Base-by-base conservation (phyloP, 2,113 vertebrate species). In the Casuarius casuarius region DNA sequence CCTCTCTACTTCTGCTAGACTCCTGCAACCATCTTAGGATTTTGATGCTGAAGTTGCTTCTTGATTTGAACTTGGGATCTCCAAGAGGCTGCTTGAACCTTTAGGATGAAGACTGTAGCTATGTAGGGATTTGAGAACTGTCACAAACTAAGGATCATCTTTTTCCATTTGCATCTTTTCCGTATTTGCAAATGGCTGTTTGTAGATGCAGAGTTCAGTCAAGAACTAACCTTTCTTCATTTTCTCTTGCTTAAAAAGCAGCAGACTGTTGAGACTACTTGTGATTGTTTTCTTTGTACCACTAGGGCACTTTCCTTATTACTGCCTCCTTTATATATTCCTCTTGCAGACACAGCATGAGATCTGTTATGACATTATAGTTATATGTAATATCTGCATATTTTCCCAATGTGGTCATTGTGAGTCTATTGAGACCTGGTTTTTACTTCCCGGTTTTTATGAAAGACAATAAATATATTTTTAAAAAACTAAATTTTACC, bases 391-490 rank as follows among this genome's bases (percentile, higher is more conserved):
- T 96, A 95, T 92, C 84, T 96, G 33, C 51, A 11, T 91, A 81
- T 96, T 88, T 96, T 90, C 92, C 94, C 84, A 46, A 0, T 66
- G 54, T 63, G 87, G 14, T 83, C 49, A 67, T 94, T 90, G n/a
- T 77, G 46, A 80, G 18, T 83, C 82, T 86, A 3, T 48, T 77
- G 87, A 90, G 75, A 74, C 76, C 23, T 35, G 19, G 0, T 58
- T 90, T 95, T 80, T 66, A 66, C 58, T 89, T 84, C 46, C 0
- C 0, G 80, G 40, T 74, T 93, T 87, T 88, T 88, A 94, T 91
- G 92, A 91, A 93, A 86, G 78, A 33, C 82, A 90, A 79, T 90
- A 91, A 93, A 90, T 88, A 71, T 11, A 59, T 93, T 93, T 95
- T 59, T 2, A 51, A 95, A 96, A 95, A 77, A 29, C 20, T 81